Evolutionary conservation across 2,113 vertebrate genomes (phyloP).

Genomic region (Cathartes aura): DNA sequence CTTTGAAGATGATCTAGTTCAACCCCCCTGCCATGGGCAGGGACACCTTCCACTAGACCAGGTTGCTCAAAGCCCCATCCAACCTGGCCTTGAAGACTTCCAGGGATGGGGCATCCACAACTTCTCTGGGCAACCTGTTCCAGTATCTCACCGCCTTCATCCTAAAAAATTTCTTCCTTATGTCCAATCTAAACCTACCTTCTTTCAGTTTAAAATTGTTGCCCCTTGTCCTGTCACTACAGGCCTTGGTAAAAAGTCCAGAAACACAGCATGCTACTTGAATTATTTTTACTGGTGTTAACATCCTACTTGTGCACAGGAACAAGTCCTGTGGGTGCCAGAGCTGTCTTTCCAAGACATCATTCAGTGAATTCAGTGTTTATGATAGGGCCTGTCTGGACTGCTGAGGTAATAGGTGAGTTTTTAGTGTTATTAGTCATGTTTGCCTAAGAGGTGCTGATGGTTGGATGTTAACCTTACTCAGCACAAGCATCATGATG

Average conservation of each 20-base stretch:
- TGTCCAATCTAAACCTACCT: not conserved
- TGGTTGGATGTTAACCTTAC: not conserved
- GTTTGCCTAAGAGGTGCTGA: not conserved
- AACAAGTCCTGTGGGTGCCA: not conserved
- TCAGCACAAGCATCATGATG: not conserved
- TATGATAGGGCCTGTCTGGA: not conserved
- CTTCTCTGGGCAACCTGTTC: not conserved
- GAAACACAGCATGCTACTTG: not conserved
- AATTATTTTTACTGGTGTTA: not conserved
- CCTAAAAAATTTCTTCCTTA: not conserved
- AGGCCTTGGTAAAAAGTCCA: not conserved
- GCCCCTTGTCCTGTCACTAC: not conserved
- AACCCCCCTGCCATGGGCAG: not conserved
- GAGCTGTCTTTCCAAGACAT: not conserved
- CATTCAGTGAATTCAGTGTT: not conserved
- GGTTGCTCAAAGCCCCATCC: not conserved
- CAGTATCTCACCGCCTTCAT: not conserved
- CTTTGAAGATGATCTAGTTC: not conserved
- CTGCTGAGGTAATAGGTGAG: not conserved
- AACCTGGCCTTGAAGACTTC: not conserved
- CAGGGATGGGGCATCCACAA: not conserved
- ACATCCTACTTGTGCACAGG: not conserved
- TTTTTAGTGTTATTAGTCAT: not conserved
- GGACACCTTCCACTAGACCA: not conserved
- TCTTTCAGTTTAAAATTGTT: not conserved